Percentiles rank a stretch among this genome's conserved stretches.
These are phyloP conservation scores for Sarcophaga rosellei DNA, from an alignment of 2,888 invertebrate species.

Conservation along the genomic window DNA sequence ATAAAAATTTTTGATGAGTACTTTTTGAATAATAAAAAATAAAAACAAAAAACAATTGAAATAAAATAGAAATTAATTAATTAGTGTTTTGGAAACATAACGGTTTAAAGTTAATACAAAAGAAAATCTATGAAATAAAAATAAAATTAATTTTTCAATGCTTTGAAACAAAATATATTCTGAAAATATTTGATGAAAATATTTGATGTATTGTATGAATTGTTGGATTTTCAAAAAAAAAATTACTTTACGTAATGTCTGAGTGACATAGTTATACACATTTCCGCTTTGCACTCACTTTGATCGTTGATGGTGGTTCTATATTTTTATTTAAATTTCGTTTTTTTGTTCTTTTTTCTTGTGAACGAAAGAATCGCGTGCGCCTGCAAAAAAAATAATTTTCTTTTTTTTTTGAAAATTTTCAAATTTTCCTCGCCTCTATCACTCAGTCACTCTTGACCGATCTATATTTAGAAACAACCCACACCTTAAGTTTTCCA, in stretches of 20 bases:
- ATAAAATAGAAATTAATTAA: no score
- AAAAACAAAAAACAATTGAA: no score
- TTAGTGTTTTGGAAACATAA: no score
- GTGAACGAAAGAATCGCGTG: slow-evolving; percentile 40
- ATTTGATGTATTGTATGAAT: not conserved
- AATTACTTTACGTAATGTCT: slow-evolving; percentile 47
- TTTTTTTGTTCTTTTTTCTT: not conserved
- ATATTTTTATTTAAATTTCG: not conserved
- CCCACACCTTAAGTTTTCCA: slow-evolving; percentile 59
- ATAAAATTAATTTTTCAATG: no score
- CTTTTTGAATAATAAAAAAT: no score
- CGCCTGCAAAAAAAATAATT: slow-evolving; percentile 34
- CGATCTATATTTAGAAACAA: slow-evolving; percentile 60
- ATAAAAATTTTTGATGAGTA: no score
- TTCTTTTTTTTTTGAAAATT: not conserved
- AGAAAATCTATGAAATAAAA: no score
- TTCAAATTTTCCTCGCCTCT: not conserved
- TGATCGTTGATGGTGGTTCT: slow-evolving; percentile 3
- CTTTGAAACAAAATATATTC: no score
- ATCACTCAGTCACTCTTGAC: slow-evolving; percentile 34
- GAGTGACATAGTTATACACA: slow-evolving; percentile 48
- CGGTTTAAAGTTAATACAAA: no score
- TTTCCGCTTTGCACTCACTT: slow-evolving; percentile 11
- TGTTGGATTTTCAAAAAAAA: not conserved
- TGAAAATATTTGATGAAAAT: not conserved